These are phyloP conservation scores for Brachylomia viminalis DNA, from an alignment of 2,888 invertebrate genomes.

Conservation along the genomic window DNA sequence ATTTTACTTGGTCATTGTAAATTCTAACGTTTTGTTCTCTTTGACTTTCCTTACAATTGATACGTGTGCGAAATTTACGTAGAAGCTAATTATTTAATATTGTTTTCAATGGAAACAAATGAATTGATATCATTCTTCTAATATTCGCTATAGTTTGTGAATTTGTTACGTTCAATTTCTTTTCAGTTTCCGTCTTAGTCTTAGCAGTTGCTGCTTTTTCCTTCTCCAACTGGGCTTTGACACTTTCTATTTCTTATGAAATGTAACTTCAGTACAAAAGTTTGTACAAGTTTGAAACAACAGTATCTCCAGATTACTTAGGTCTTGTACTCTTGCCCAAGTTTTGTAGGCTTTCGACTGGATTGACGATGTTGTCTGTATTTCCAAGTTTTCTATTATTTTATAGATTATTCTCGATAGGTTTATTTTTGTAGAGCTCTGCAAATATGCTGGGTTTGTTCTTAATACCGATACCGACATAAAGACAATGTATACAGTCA, in stretches of 20 bases:
- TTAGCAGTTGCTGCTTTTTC: background rate
- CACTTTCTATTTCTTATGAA: background rate
- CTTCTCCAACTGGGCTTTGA: background rate
- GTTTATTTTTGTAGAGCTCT: background rate
- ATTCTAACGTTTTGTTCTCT: background rate
- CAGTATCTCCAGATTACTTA: constrained; percentile 3
- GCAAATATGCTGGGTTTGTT: background rate
- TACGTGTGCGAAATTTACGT: background rate
- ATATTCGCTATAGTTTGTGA: background rate
- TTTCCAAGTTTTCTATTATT: constrained; percentile 11
- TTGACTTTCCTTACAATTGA: background rate
- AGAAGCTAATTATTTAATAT: background rate
- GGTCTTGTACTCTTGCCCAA: constrained; percentile 8
- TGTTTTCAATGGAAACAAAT: background rate
- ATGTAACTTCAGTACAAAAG: constrained; percentile 6
- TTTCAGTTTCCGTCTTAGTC: background rate
- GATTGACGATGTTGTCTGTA: constrained; percentile 21
- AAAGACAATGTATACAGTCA: no score
- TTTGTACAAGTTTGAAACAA: constrained; percentile 8
- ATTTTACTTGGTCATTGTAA: no score
- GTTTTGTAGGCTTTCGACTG: background rate
- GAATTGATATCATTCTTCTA: background rate
- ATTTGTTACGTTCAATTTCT: background rate
- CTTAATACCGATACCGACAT: background rate
- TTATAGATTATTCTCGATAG: background rate